Percentiles rank a stretch among this genome's conserved stretches.
These are phyloP conservation scores for Oscheius myriophilus DNA, from an alignment of 2,888 invertebrate genomes.

Conservation along the genomic window DNA sequence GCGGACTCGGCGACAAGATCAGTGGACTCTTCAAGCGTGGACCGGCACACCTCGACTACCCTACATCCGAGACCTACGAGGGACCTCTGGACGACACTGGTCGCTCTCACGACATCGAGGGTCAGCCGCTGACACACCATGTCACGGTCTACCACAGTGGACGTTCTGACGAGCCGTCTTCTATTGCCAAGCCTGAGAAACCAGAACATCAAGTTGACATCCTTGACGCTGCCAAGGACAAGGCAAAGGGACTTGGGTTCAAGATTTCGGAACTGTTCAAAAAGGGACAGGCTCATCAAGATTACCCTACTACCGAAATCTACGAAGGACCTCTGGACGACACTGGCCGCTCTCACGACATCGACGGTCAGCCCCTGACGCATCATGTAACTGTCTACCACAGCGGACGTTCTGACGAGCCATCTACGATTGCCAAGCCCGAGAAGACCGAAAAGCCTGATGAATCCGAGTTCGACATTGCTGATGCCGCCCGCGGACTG, in stretches of 20 bases:
- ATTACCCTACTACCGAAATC: conserved; percentile 14
- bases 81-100: conserved; percentile 37
- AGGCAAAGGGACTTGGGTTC: background rate
- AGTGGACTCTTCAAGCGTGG: conserved; percentile 18
- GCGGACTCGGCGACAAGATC: conserved; percentile 22
- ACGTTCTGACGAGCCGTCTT: conserved; percentile 13
- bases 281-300: conserved; percentile 25
- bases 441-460: conserved; percentile 5
- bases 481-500: background rate
- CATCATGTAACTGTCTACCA: conserved; percentile 42
- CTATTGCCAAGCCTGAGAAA: background rate
- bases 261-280: conserved; percentile 40
- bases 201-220: background rate
- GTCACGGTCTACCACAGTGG: conserved; percentile 35
- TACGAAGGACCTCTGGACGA: conserved; percentile 42
- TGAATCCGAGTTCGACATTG: conserved; percentile 12
- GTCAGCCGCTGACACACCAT: conserved; percentile 38
- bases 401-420: conserved; percentile 33
- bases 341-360: conserved; percentile 15
- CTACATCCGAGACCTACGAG: conserved; percentile 39
- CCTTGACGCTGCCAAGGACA: conserved; percentile 2
- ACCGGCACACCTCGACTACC: conserved; percentile 42
- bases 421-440: background rate
- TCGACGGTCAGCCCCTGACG: conserved; percentile 34
- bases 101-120: conserved; percentile 40